A percentile compares a stretch with the other conserved stretches of the same genome.
Conservation (phyloP, 1,140 invertebrate genomes). For the Maniola jurtina region DNA sequence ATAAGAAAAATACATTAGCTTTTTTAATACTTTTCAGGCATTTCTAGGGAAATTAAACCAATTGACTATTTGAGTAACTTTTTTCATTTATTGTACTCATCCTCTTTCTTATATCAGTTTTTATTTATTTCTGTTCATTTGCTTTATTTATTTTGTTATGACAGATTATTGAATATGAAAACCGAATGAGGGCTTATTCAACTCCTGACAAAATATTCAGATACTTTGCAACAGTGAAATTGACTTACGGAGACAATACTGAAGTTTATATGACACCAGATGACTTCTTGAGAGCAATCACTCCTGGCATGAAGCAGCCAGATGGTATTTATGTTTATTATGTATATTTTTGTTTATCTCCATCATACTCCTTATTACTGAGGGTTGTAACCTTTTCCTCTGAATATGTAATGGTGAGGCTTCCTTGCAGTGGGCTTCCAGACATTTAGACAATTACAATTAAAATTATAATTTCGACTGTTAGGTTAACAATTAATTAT, state of each 20-base stretch:
- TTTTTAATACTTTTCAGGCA: too few relatives aligned
- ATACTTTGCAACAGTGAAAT: slow-evolving; percentile 98
- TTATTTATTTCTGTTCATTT: slow-evolving; percentile 33
- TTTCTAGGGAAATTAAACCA: too few relatives aligned
- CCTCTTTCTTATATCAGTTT: neutral
- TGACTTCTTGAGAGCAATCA: slow-evolving; percentile 98
- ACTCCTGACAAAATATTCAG: slow-evolving; percentile 99
- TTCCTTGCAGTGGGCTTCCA: too few relatives aligned
- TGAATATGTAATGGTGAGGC: too few relatives aligned
- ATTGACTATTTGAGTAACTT: too few relatives aligned
- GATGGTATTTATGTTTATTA: slow-evolving; percentile 85
- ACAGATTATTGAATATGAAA: slow-evolving; percentile 99
- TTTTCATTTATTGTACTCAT: too few relatives aligned
- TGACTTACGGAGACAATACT: slow-evolving; percentile 84
- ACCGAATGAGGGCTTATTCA: slow-evolving; percentile 95
- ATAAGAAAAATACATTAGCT: too few relatives aligned
- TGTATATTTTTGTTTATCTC: neutral
- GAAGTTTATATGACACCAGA: slow-evolving; percentile 98
- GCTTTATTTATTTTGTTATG: slow-evolving; percentile 29
- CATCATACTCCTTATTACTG: neutral
- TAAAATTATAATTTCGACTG: too few relatives aligned
- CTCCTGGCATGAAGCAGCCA: slow-evolving; percentile 97
- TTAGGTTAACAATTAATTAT: too few relatives aligned
- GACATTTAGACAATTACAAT: too few relatives aligned
- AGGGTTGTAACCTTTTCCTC: too few relatives aligned